These are phyloP conservation scores for Cetoscarus ocellatus DNA, from an alignment of 2,797 vertebrate genomes.

Conservation along the genomic window DNA sequence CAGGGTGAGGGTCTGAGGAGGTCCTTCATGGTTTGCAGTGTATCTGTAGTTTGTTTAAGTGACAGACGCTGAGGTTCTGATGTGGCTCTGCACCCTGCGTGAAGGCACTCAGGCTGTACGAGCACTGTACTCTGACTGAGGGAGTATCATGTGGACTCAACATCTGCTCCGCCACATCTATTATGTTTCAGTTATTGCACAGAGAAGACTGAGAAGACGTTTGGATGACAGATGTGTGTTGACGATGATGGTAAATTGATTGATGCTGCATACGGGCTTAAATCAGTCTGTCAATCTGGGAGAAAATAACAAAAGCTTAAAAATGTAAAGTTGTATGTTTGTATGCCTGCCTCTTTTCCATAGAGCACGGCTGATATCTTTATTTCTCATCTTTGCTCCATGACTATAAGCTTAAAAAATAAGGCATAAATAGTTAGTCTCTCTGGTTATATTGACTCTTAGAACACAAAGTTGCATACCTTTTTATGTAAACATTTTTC, in stretches of 20 bases:
- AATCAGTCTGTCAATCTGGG: conserved; percentile 34
- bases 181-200: conserved; percentile 45
- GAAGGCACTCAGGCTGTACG: conserved; percentile 52
- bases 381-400: conserved; percentile 7
- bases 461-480: no score
- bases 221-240: conserved; percentile 60
- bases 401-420: no score
- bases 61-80: conserved; percentile 66
- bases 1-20: conserved; percentile 47
- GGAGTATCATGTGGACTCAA: conserved; percentile 49
- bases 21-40: conserved; percentile 66
- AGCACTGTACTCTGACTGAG: conserved; percentile 49
- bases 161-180: conserved; percentile 66
- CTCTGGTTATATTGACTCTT: no score
- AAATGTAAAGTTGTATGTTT: neutral
- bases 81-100: conserved; percentile 62
- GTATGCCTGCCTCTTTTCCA: no score
- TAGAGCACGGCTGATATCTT: conserved; percentile 8
- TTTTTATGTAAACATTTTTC: no score
- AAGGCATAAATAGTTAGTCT: no score
- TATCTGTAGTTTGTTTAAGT: conserved; percentile 71
- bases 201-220: conserved; percentile 35
- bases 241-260: conserved; percentile 48
- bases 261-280: conserved; percentile 44
- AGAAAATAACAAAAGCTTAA: conserved; percentile 18